Conservation (phyloP, 2,797 vertebrate genomes). For the Todus mexicanus region DNA sequence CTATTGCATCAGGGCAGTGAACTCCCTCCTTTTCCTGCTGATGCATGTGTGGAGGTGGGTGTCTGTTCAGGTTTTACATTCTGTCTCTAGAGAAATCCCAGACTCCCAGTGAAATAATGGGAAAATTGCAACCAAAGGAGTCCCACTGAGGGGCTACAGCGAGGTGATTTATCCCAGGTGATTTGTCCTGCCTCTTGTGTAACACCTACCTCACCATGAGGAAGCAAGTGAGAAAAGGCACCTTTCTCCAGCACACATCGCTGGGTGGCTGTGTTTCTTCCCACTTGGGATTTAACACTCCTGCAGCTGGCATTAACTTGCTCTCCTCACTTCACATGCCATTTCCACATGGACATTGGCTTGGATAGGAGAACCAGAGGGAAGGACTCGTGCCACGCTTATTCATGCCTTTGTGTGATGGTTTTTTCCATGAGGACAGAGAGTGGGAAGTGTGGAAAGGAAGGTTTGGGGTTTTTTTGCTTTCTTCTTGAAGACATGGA, state of each 20-base stretch:
- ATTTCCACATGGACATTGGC: neutral
- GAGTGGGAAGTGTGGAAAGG: neutral
- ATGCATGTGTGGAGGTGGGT: neutral
- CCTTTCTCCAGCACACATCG: neutral
- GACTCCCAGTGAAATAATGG: neutral
- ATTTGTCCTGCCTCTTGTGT: neutral
- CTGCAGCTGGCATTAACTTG: neutral
- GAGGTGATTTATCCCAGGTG: neutral
- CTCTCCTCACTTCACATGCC: rapidly evolving
- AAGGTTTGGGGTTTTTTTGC: neutral
- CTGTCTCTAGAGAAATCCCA: neutral
- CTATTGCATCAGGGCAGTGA: neutral
- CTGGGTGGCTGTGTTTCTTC: neutral
- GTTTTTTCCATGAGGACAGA: neutral
- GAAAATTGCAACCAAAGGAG: neutral
- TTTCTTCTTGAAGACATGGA: neutral
- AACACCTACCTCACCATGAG: neutral
- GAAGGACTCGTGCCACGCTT: rapidly evolving
- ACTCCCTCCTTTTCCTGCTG: neutral
- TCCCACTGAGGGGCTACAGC: neutral
- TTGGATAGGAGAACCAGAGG: neutral
- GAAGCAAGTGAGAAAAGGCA: neutral
- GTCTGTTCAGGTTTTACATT: neutral
- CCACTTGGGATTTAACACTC: neutral
- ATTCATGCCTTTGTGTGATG: neutral